phyloP scores from a whole-genome alignment of 2,888 invertebrate genomes.

The Harpagoxenus sublaevis region DNA sequence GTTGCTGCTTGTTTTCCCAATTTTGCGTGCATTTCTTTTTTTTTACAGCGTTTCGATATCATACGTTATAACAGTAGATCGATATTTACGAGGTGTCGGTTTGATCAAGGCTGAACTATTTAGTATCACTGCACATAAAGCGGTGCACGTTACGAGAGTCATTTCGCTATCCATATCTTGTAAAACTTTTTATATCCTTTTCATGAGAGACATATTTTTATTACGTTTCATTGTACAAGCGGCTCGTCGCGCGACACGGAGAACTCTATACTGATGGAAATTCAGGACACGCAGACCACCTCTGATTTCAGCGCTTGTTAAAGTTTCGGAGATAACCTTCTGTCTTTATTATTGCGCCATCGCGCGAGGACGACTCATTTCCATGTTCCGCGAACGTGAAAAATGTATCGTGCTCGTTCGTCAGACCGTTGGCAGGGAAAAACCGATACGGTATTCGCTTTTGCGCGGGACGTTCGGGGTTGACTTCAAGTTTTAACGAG shows the following conservation, averaged over 20 bases:
- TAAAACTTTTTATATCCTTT: conserved; percentile 30
- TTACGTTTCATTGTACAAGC: conserved; percentile 22
- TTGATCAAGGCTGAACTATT: conserved; percentile 15
- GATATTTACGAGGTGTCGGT: not conserved
- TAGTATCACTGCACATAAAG: conserved; percentile 20
- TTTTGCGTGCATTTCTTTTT: conserved; percentile 7
- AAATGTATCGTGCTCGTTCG: conserved; percentile 70
- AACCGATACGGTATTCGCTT: conserved; percentile 59
- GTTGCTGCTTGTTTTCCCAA: not conserved
- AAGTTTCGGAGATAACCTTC: conserved; percentile 44
- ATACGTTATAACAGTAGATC: not conserved
- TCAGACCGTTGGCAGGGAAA: conserved; percentile 19
- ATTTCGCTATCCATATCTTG: conserved; percentile 7
- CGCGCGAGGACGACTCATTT: conserved; percentile 33
- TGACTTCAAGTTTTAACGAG: conserved; percentile 72
- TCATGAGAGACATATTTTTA: conserved; percentile 42
- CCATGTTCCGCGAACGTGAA: conserved; percentile 48
- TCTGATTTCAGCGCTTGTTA: conserved; percentile 40
- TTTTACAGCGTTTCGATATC: not conserved
- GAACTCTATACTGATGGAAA: not conserved
- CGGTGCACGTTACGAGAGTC: not conserved
- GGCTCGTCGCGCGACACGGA: conserved; percentile 1
- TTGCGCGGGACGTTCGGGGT: conserved; percentile 47
- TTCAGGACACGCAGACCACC: conserved; percentile 30
- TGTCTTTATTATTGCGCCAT: conserved; percentile 46